A percentile compares a stretch with the other conserved stretches of the same genome.
Conservation (phyloP, 2,888 invertebrate genomes). For the Cybosia mesomella region DNA sequence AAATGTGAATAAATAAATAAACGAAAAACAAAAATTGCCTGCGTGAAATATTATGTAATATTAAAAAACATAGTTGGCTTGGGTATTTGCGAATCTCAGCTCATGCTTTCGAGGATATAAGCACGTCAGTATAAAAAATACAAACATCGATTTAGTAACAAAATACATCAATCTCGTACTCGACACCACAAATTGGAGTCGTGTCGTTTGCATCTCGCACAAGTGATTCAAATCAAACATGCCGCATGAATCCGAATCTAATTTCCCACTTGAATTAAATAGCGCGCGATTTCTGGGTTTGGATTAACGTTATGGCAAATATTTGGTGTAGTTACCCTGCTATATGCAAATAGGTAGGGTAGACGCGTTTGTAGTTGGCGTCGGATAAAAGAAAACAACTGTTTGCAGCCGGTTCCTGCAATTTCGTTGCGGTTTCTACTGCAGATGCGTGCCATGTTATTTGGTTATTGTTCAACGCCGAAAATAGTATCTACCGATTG, state of each 20-base stretch:
- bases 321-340: conserved; percentile 54
- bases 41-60: background rate
- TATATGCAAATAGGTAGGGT: conserved; percentile 44
- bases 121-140: background rate
- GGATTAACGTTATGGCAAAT: conserved; percentile 70
- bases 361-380: conserved; percentile 29
- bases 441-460: background rate
- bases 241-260: conserved; percentile 70
- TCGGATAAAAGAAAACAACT: conserved; percentile 19
- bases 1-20: too few species aligned
- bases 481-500: background rate
- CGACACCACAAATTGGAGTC: conserved; percentile 51
- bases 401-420: conserved; percentile 1
- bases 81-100: too few species aligned
- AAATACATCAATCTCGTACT: conserved; percentile 35
- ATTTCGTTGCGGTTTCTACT: background rate
- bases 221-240: conserved; percentile 77
- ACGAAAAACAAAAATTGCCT: background rate
- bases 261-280: conserved; percentile 77
- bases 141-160: background rate
- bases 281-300: conserved; percentile 68
- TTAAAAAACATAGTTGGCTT: background rate
- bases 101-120: too few species aligned
- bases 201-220: conserved; percentile 49
- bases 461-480: background rate